Base-by-base conservation (phyloP, 1,140 invertebrate species). In the Hyposmocoma kahamanoa region DNA sequence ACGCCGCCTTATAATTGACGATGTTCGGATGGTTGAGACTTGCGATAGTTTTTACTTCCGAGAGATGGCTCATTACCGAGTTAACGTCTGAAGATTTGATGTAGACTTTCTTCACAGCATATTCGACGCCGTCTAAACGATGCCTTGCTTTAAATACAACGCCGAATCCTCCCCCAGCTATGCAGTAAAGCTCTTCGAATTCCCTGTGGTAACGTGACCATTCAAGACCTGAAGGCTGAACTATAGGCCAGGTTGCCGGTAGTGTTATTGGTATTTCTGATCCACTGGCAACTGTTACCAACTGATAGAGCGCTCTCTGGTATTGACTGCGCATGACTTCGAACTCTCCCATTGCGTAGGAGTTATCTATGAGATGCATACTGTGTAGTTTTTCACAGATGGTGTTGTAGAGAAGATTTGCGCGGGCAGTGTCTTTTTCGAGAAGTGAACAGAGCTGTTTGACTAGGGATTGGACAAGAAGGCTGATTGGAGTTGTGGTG, bases 1-100 rank as follows among this genome's bases (percentile, higher is more conserved):
- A 96, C 5, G 94, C 93, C 22, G 91, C 91, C 87, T 96, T 95
- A 64, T 96, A 96, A 3, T 92, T 89, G 3, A 96, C 93, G 62
- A 96, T 93, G 81, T 95, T 94, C 1, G 90, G 88, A 86, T 96
- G 94, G 67, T 93, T 91, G 21, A 96, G 81, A 66, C 89, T 91
- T 0, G 94, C 93, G 49, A 95, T 88, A 22, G 92, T 92, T 83
- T 93, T 92, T 0, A 95, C 94, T 89, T 96, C 95, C 18, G 90
- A 80, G 18, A 94, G 74, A 79, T 92, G 90, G 39, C 85, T 86
- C 61, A 89, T 81, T 18, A 92, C 88, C 0, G 84, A 87, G 50
- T 90, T 84, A 0, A 91, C 78, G 50, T 86, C 86, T n/a, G 86
- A 87, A 26, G 89, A 90, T 53, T 86, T 88, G 28, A 95, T 90